phyloP scores from a whole-genome alignment of 1,140 invertebrate genomes.

The Glossosoma conforme region DNA sequence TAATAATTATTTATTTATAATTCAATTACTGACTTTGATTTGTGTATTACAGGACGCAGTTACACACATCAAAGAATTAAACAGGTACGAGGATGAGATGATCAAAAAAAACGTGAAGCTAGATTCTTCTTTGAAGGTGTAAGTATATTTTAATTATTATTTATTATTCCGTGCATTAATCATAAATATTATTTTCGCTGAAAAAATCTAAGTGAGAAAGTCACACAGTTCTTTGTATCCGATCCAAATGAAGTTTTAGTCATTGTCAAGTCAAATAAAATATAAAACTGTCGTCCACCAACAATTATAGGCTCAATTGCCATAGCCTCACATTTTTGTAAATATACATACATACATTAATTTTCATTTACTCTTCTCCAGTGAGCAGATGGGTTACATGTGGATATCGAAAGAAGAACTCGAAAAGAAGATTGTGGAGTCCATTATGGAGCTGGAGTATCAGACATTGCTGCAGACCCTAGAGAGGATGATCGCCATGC shows the following conservation, averaged over 20 bases:
- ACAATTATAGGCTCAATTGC: too few species aligned
- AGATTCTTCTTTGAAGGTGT: conserved; percentile 56
- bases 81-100: conserved; percentile 66
- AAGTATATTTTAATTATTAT: conserved; percentile 37
- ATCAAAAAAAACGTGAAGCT: conserved; percentile 54
- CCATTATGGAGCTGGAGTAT: conserved; percentile 66
- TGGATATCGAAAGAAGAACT: conserved; percentile 70
- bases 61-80: conserved; percentile 58
- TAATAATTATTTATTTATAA: too few species aligned
- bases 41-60: conserved; percentile 52
- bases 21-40: conserved; percentile 4
- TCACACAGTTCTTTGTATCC: too few species aligned
- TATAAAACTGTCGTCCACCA: too few species aligned
- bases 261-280: too few species aligned
- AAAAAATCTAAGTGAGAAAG: too few species aligned
- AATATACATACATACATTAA: not conserved
- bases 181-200: too few species aligned
- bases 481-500: conserved; percentile 64
- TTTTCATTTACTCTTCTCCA: conserved; percentile 35
- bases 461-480: conserved; percentile 67
- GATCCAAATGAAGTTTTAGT: too few species aligned
- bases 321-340: not conserved
- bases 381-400: conserved; percentile 50
- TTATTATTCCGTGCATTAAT: too few species aligned
- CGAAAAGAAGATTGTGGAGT: conserved; percentile 66